Base-by-base conservation (phyloP, 2,113 vertebrate species). In the Heterotilapia buettikoferi region DNA sequence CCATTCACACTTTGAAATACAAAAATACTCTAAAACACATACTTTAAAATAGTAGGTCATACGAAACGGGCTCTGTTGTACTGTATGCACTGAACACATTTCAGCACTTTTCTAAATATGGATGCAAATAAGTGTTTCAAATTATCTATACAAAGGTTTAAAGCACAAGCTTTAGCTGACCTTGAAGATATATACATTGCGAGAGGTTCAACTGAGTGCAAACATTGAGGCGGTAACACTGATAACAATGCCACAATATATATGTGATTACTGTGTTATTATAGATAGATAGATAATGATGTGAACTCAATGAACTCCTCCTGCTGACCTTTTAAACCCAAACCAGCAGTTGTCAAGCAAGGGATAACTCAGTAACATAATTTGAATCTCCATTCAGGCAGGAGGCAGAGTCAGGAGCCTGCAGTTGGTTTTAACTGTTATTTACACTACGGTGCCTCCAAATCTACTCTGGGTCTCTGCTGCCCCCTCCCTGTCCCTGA, bases 381-480 rank as follows among this genome's bases (percentile, higher is more conserved):
- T 88, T 81, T 79, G 71, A 83, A 80, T 71, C 26, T 87, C n/a
- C 61, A 45, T 29, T 84, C 18, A 43, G 73, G 53, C 45, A 89
- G 83, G 76, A 86, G 84, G 53, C 47, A 50, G 57, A 85, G 88
- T 88, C 68, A 54, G 83, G 89, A 86, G 78, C 84, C 93, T 76
- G 88, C 82, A 63, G 73, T 45, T 40, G n/a, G 61, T 83, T 89
- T 57, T 66, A 59, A 83, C 63, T 76, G 54, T 73, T 91, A 71
- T 85, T 87, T 85, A 80, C 76, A 87, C 83, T 71, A 71, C 45
- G 50, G 29, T 84, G 84, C 81, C 81, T 90, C 68, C 33, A 56
- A 56, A 66, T 88, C 86, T 90, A 88, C 86, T 93, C 88, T 92
- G 86, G 88, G 90, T 88, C 91, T 95, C 92, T 93, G 93, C 94